These are phyloP conservation scores for Babyrousa celebensis DNA, from an alignment of 2,797 vertebrate species.

Conservation along the genomic window DNA sequence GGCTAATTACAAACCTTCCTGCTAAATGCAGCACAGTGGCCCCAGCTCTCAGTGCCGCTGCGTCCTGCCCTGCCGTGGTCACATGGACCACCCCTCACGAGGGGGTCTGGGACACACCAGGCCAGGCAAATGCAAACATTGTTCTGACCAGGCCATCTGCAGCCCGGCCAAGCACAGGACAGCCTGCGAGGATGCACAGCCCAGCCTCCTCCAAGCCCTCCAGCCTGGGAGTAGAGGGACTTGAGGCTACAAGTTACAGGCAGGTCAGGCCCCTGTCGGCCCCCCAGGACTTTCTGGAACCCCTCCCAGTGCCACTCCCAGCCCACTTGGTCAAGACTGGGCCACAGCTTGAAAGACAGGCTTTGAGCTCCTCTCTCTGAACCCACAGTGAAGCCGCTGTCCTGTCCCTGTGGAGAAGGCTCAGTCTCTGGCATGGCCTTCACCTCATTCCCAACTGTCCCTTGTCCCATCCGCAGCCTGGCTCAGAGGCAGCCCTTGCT, in stretches of 20 bases:
- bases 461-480: not conserved
- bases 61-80: not conserved
- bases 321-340: not conserved
- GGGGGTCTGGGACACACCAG: not conserved
- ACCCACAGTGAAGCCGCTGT: not conserved
- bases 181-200: not conserved
- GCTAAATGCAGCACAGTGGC: not conserved
- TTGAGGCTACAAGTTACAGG: not conserved
- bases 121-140: not conserved
- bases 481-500: not conserved
- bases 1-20: not conserved
- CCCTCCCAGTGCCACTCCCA: fast-evolving
- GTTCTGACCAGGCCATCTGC: no score
- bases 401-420: not conserved
- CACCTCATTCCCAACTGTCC: not conserved
- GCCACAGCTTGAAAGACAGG: not conserved
- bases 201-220: not conserved
- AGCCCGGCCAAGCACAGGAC: not conserved
- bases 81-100: not conserved
- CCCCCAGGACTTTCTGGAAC: not conserved
- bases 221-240: not conserved
- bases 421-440: not conserved
- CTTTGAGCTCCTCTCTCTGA: not conserved
- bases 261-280: not conserved
- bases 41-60: not conserved